Evolutionary conservation across 2,888 invertebrate species (phyloP).

Genomic region (Ceriagrion tenellum): DNA sequence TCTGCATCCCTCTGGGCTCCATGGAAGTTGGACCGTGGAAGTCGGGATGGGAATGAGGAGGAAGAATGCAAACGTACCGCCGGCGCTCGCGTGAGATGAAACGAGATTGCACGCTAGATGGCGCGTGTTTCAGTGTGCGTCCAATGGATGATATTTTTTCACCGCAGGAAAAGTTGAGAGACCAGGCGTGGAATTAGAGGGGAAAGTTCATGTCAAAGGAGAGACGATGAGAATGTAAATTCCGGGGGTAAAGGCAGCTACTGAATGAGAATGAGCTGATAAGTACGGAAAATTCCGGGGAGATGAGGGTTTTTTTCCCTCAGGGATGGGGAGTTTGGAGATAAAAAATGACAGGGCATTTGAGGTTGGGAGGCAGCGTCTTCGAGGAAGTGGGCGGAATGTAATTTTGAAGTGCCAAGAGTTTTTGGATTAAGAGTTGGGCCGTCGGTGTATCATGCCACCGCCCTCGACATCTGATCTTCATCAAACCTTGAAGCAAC

Average conservation of each 20-base stretch:
- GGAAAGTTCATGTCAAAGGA: not conserved
- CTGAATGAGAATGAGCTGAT: constrained; percentile 36
- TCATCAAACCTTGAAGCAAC: not conserved
- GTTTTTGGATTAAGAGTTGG: constrained; percentile 13
- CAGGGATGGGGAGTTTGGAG: not conserved
- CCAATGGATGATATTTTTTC: not conserved
- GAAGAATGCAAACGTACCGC: not conserved
- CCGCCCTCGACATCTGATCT: not conserved
- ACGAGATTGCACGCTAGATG: not conserved
- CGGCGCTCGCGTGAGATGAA: not conserved
- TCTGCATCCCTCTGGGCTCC: not conserved
- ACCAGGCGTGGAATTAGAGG: not conserved
- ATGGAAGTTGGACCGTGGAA: not conserved
- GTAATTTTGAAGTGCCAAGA: not conserved
- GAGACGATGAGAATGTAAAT: constrained; percentile 22
- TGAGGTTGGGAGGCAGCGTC: not conserved
- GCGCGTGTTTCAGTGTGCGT: too few species aligned
- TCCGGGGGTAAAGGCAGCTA: constrained; percentile 3
- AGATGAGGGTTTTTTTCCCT: not conserved
- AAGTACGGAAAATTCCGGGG: constrained; percentile 6
- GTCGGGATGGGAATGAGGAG: not conserved
- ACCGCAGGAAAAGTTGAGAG: not conserved
- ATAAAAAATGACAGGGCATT: constrained; percentile 26
- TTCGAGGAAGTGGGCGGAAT: not conserved
- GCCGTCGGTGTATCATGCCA: not conserved